Evolutionary conservation across 2,888 invertebrate genomes (phyloP), one percentile per base, ranked within the genome.

Genomic region (Mimas tiliae): DNA sequence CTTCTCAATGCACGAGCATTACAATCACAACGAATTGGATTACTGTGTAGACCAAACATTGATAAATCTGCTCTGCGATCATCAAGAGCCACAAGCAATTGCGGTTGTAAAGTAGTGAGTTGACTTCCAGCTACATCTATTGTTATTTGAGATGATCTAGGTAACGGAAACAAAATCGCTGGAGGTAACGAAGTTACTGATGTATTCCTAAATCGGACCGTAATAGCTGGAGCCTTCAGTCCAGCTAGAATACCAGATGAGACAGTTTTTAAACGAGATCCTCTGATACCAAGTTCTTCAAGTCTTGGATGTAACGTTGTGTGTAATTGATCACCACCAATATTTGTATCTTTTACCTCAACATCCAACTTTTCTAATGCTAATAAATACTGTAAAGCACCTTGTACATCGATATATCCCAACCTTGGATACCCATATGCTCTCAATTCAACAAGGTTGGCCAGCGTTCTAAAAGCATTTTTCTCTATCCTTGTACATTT

Each of bases 21-120:
- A 81, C 98, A 98, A 83, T 98, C 98, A 81, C 98, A 98, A 67
- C 95, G 94, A 62, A 98, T 96, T 0, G 98, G 98, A 86, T 98
- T 97, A 4, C 95, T 95, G 62, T 95, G 95, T 51, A 98, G 90
- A 0, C 98, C 98, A 68, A 95, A 91, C 76, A 98, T 94, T 52
- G 94, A 95, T 51, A 98, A 90, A 83, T 96, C 96, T 0, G 96
- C 96, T 64, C 96, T 94, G 19, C 97, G 94, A 81, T 98, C 98
- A 78, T 98, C 98, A 34, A 98, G 90, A 6, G 97, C 96, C 3
- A 96, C 95, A 8, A 98, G 87, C 70, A 98, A 93, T 78, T 97
- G 98, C 0, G 97, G 96, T 68, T 96, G 95, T 8, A 98, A 85
- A 0, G 96, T 96, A 0, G 95, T 94, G 51, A 98, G 91, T 83